These are phyloP conservation scores for Eudyptes chrysolophus DNA, from an alignment of 2,113 vertebrate genomes.

Conservation along the genomic window DNA sequence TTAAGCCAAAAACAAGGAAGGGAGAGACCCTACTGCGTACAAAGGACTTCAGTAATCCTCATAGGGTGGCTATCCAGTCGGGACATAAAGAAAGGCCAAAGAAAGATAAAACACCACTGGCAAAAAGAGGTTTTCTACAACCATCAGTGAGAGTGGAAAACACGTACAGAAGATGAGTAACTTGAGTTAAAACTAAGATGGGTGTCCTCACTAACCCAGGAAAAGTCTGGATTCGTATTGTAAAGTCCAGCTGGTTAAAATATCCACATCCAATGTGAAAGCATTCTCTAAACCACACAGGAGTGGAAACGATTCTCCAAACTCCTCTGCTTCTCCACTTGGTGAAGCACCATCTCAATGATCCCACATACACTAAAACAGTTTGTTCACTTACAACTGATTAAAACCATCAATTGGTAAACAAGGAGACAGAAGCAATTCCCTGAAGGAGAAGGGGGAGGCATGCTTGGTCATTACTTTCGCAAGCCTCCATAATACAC, in stretches of 20 bases:
- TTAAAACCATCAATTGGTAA: fast-evolving
- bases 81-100: neutral
- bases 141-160: neutral
- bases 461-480: neutral
- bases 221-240: neutral
- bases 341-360: neutral
- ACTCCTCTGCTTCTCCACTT: neutral
- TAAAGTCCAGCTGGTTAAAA: neutral
- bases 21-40: conserved; percentile 45
- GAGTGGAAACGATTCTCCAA: neutral
- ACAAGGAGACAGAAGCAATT: neutral
- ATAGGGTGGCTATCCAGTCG: neutral
- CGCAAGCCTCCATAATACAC: neutral
- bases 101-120: neutral
- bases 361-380: neutral
- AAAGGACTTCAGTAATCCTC: conserved; percentile 14
- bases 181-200: neutral
- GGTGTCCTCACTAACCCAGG: neutral
- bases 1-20: conserved; percentile 11
- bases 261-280: neutral
- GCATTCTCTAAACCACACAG: neutral
- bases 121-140: neutral
- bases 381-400: fast-evolving
- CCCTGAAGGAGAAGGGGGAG: neutral
- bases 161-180: neutral